Base-by-base conservation (phyloP, 2,888 invertebrate genomes). In the Koerneria pararmatus region DNA sequence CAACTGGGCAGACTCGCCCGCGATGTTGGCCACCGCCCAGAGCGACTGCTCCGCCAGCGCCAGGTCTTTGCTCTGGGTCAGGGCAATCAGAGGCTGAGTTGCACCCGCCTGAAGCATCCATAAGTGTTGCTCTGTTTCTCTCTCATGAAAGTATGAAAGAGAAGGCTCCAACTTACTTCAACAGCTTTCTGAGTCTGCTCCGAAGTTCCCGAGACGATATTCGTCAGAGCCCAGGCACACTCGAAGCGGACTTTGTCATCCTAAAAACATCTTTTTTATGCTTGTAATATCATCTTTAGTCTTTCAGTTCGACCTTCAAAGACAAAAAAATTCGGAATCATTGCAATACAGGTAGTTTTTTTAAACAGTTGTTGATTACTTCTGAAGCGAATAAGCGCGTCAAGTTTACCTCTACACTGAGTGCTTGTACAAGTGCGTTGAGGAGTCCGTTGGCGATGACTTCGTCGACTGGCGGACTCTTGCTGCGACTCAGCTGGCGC, bases 11-110 rank as follows among this genome's bases (percentile, higher is more conserved):
- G 85, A 84, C 79, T 86, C 86, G 82, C 95, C 95, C 67, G 95
- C 94, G 78, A 97, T 93, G 85, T 98, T 98, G 73, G 94, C 93
- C n/a, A 95, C 86, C 0, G 95, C 95, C 97, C 92, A 84, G 34
- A 76, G 66, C 1, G 79, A 77, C 69, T 95, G 94, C 82, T 95
- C 94, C 0, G 91, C 90, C 1, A 91, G 89, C 73, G 90, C 88
- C 0, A 75, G 68, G 53, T 88, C 87, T 1, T 88, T 85, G 0
- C 91, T 90, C 11, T 87, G 85, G 0, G 95, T 85, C 6, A 97
- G 86, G 0, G 86, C 83, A 19, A 94, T 88, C 53, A 97, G 88
- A 67, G 89, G 89, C 0, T 91, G 90, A 19, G 95, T 88, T 0
- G 92, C 94, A 8, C 92, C 91, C 37, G 90, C 88, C 83, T 90